Percentiles rank a stretch among this genome's conserved stretches.
phyloP scores from a whole-genome alignment of 2,888 invertebrate species.

The Drosophila peninsularis region DNA sequence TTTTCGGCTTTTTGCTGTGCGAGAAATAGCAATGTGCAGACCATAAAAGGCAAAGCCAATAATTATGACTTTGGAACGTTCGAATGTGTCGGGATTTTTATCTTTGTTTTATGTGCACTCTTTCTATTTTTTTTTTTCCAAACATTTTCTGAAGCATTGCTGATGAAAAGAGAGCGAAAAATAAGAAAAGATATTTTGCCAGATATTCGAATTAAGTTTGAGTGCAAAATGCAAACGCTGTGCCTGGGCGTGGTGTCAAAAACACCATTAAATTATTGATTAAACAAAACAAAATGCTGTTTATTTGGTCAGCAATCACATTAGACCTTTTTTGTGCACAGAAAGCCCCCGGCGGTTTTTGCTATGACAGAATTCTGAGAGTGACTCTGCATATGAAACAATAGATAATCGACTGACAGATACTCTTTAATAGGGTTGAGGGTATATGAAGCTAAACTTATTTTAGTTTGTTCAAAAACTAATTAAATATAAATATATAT shows the following conservation, averaged over 20 bases:
- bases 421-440: background rate
- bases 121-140: conserved; percentile 7
- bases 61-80: conserved; percentile 66
- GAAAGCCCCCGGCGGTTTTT: conserved; percentile 2
- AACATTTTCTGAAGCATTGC: conserved; percentile 22
- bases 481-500: background rate
- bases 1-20: conserved; percentile 33
- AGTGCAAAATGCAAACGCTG: conserved; percentile 37
- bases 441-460: background rate
- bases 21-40: conserved; percentile 42
- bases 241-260: conserved; percentile 58
- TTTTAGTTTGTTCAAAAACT: background rate
- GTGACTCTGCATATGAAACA: background rate
- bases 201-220: conserved; percentile 35
- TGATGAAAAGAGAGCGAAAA: conserved; percentile 4
- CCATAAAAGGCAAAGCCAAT: conserved; percentile 69
- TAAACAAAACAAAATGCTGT: conserved; percentile 14
- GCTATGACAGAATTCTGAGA: background rate
- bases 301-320: conserved; percentile 45
- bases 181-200: conserved; percentile 40
- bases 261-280: conserved; percentile 64
- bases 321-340: conserved; percentile 51
- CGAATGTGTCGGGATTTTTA: conserved; percentile 23
- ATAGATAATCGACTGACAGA: background rate
- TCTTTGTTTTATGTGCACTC: conserved; percentile 15